These are phyloP conservation scores for Boloria selene DNA, from an alignment of 2,888 invertebrate species.

Conservation along the genomic window DNA sequence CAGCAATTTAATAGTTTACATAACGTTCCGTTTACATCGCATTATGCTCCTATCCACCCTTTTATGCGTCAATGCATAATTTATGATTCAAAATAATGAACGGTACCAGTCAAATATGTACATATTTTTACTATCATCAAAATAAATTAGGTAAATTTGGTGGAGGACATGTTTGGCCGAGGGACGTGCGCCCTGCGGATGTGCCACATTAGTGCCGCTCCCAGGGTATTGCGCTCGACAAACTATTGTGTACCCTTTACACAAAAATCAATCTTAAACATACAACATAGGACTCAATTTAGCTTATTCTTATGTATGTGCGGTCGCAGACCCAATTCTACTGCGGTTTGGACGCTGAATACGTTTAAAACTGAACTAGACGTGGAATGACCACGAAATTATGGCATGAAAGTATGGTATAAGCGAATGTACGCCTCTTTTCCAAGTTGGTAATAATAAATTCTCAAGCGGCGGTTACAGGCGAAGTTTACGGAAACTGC, in stretches of 20 bases:
- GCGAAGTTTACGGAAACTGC: conserved; percentile 19
- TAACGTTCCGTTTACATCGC: conserved; percentile 18
- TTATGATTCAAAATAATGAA: conserved; percentile 35
- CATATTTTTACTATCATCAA: conserved; percentile 42
- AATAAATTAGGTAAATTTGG: conserved; percentile 48
- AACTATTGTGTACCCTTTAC: conserved; percentile 36
- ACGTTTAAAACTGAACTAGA: conserved; percentile 44
- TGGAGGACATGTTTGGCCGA: conserved; percentile 37
- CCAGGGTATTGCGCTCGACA: conserved; percentile 50
- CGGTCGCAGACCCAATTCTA: conserved; percentile 34
- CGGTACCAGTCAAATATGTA: conserved; percentile 38
- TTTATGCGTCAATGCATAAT: conserved; percentile 31
- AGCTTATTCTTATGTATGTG: background rate
- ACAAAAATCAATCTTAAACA: conserved; percentile 12
- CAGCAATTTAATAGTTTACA: background rate
- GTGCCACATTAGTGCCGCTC: conserved; percentile 56
- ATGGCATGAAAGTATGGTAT: conserved; percentile 33
- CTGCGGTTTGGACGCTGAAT: conserved; percentile 43
- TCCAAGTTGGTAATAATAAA: conserved; percentile 5
- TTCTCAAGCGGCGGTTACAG: conserved; percentile 8
- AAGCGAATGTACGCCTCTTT: background rate
- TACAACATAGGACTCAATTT: conserved; percentile 8
- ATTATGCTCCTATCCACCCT: conserved; percentile 32
- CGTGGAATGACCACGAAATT: conserved; percentile 41
- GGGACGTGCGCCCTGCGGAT: conserved; percentile 50